phyloP scores from a whole-genome alignment of 2,888 invertebrate species.

The Lithodes maja region DNA sequence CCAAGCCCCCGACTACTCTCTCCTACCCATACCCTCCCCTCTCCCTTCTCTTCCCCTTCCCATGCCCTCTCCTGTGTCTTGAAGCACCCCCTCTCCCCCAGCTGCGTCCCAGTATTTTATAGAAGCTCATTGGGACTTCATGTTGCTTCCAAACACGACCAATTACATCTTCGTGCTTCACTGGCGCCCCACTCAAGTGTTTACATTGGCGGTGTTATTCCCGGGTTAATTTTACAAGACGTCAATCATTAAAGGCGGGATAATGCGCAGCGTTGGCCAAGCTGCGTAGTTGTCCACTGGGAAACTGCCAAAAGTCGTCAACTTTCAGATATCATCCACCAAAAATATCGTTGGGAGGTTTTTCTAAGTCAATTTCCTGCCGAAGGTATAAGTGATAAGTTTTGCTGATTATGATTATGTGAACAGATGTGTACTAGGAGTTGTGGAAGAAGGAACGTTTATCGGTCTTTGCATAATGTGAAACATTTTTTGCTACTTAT shows the following conservation, averaged over 20 bases:
- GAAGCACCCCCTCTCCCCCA: neutral
- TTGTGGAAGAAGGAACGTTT: no score
- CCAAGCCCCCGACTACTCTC: neutral
- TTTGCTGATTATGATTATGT: neutral
- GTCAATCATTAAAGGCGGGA: constrained; percentile 9
- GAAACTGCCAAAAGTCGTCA: constrained; percentile 20
- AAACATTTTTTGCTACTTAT: no score
- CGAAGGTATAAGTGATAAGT: neutral
- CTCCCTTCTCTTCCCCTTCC: neutral
- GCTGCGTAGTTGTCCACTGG: constrained; percentile 7
- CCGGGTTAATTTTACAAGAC: constrained; percentile 5
- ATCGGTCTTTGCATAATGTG: no score
- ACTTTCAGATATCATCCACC: neutral
- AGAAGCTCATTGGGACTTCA: neutral
- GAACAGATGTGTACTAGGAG: neutral
- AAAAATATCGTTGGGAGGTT: neutral
- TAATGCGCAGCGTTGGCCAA: constrained; percentile 1
- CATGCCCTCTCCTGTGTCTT: neutral
- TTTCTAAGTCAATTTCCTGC: neutral
- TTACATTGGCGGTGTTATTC: neutral
- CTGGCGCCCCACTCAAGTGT: neutral
- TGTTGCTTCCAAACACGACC: neutral
- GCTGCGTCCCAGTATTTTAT: neutral
- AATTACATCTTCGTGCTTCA: neutral
- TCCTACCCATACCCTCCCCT: neutral